Evolutionary conservation across 2,797 vertebrate genomes (phyloP), one percentile per base, ranked within the genome.

Genomic region (Squalus acanthias): DNA sequence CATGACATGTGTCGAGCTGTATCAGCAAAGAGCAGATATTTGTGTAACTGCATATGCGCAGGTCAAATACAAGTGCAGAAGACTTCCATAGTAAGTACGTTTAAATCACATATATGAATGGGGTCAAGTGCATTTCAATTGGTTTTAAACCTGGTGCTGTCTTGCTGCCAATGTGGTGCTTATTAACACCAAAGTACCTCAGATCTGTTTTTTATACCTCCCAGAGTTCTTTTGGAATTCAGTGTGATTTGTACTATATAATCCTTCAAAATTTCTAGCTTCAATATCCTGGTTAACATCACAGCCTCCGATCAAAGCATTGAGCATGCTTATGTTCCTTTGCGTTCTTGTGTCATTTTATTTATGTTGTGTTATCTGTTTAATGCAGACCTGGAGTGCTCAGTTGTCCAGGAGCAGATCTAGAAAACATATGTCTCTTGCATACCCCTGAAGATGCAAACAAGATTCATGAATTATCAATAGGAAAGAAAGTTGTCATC

Each of bases 401-500:
- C 82, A 92, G 76, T 79, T 98, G 98, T 96, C 98, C 98, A 1
- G 99, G 99, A 9, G 97, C 97, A 39, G 97, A 98, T 76, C 97
- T 99, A 96, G 96, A 97, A 96, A 98, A 99, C 0, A 97, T 99
- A 0, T 98, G 97, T 88, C 0, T 96, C 1, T 97, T 99, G 96
- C 97, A 98, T 96, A 98, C 96, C 70, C 97, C 98, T 1, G 98
- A 98, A 39, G 98, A 99, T 6, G 98, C 98, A 15, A 97, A 96
- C 95, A 98, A 97, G 93, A 98, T 99, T 97, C 96, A 98, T 96
- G 92, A 96, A 69, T 97, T 98, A 96, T 98, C 98, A 88, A 33
- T 97, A 0, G 98, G 97, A 79, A 98, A 96, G 96, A 98, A 97
- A 1, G 97, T 97, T 1, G 98, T 98, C 96, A 96, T 99, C 1